Conservation (phyloP, 2,888 invertebrate genomes). For the Morpho deidamia region DNA sequence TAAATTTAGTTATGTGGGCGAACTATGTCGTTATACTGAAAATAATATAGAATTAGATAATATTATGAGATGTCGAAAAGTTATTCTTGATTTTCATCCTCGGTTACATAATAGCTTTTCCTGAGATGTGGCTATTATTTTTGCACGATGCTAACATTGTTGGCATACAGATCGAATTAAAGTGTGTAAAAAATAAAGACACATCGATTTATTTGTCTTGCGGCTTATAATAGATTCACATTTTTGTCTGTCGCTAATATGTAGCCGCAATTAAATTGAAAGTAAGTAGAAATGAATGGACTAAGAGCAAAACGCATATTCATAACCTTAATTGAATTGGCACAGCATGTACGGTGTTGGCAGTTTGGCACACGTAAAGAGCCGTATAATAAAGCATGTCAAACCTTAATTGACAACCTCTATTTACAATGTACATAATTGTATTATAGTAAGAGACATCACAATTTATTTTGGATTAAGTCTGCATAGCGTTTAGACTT, state of each 20-base stretch:
- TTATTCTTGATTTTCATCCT: conserved; percentile 11
- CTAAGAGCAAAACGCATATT: background rate
- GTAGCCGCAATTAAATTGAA: background rate
- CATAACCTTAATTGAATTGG: conserved; percentile 7
- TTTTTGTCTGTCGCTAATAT: background rate
- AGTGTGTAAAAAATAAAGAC: conserved; percentile 12
- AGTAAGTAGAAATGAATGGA: conserved; percentile 1
- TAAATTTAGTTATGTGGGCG: conserved; percentile 7
- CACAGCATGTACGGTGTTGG: background rate
- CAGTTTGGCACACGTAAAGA: background rate
- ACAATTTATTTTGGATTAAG: background rate
- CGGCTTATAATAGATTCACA: background rate
- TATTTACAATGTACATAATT: background rate
- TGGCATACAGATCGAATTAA: conserved; percentile 27
- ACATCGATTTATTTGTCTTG: conserved; percentile 16
- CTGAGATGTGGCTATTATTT: conserved; percentile 17
- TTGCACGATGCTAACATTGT: conserved; percentile 21
- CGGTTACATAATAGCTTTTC: conserved; percentile 21
- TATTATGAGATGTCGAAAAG: conserved; percentile 6
- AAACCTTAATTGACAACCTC: background rate
- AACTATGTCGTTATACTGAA: conserved; percentile 3
- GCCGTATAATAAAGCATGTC: background rate
- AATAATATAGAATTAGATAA: conserved; percentile 9
- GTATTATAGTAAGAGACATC: background rate
- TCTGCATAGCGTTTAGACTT: background rate